Percentiles rank a stretch among this genome's conserved stretches.
phyloP scores from a whole-genome alignment of 2,797 vertebrate genomes.

The Erethizon dorsatum region DNA sequence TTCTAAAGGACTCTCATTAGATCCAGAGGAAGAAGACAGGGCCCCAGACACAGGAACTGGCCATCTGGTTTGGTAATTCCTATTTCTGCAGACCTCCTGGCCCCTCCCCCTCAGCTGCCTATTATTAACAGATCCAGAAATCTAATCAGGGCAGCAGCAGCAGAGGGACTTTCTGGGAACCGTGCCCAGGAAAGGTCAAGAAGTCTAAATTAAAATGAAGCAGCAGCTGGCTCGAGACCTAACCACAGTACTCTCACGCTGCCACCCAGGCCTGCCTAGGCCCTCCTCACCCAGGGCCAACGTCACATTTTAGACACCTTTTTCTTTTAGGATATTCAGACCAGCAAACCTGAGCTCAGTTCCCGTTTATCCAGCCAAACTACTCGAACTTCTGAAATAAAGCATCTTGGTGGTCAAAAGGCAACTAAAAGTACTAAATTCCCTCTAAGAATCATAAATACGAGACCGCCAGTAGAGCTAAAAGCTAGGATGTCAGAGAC shows the following conservation, averaged over 20 bases:
- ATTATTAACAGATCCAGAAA: constrained; percentile 85
- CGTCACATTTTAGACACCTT: background rate
- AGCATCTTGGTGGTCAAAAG: constrained; percentile 17
- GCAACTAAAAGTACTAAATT: constrained; percentile 63
- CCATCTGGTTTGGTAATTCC: constrained; percentile 64
- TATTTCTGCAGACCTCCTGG: constrained; percentile 65
- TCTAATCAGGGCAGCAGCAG: constrained; percentile 70
- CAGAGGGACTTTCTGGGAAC: constrained; percentile 81
- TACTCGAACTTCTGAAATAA: constrained; percentile 64
- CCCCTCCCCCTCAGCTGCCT: constrained; percentile 77
- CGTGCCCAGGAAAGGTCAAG: constrained; percentile 75
- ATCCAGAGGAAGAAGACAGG: background rate
- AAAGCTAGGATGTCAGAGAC: constrained; percentile 37
- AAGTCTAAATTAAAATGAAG: constrained; percentile 68
- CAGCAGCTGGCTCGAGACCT: constrained; percentile 47
- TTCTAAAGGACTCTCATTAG: constrained; percentile 15
- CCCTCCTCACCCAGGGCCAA: background rate
- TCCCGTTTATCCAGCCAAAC: background rate
- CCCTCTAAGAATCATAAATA: background rate
- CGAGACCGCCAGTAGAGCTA: background rate
- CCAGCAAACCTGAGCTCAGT: background rate
- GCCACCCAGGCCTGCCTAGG: background rate
- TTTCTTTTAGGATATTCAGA: background rate
- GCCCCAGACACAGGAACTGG: background rate
- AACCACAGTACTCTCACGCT: background rate